Conservation (phyloP, 1,140 invertebrate species). For the Liolophura sinensis region DNA sequence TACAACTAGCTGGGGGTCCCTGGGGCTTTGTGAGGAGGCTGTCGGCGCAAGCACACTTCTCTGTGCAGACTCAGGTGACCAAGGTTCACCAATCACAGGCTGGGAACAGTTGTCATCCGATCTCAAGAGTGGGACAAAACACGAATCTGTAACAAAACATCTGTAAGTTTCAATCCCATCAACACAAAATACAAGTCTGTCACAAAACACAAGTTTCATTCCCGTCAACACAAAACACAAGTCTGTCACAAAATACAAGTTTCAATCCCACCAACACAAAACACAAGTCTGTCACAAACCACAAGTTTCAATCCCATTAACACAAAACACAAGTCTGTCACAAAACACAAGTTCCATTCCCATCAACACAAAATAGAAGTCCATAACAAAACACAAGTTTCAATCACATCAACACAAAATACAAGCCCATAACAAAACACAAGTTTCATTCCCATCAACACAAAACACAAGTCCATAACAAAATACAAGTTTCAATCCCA, state of each 20-base stretch:
- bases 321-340: not conserved
- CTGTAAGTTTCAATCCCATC: not conserved
- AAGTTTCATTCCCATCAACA: too few relatives aligned
- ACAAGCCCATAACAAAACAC: too few relatives aligned
- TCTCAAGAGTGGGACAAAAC: conserved; percentile 83
- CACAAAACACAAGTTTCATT: not conserved
- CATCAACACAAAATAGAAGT: too few relatives aligned
- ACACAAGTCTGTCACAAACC: not conserved
- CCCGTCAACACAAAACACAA: not conserved
- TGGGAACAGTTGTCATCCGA: conserved; percentile 72
- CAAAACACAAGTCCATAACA: too few relatives aligned
- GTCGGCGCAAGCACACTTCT: conserved; percentile 14
- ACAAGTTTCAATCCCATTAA: not conserved
- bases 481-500: too few relatives aligned
- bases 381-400: too few relatives aligned
- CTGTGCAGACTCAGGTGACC: conserved; percentile 38
- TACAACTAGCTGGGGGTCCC: conserved; percentile 65
- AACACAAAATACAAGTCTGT: not conserved
- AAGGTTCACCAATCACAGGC: conserved; percentile 62
- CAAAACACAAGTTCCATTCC: too few relatives aligned
- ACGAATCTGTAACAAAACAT: conserved; percentile 64
- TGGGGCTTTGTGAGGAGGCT: conserved; percentile 22
- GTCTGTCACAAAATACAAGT: not conserved
- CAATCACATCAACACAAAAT: too few relatives aligned
- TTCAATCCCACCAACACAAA: not conserved